Conservation (phyloP, 2,113 vertebrate species). For the Siphamia tubifer region DNA sequence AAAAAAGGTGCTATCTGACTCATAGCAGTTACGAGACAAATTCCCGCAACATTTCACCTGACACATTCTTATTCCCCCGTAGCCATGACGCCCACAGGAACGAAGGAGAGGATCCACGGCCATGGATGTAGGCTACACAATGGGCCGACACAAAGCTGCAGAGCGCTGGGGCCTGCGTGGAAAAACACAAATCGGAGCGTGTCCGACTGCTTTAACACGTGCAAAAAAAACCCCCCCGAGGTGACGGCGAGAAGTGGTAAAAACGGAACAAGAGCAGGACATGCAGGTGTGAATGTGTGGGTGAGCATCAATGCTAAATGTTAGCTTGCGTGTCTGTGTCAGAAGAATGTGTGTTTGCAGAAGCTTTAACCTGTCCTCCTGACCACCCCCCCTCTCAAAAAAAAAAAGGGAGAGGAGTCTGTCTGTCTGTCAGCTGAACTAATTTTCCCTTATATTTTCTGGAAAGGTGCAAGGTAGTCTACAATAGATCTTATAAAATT, state of each 20-base stretch:
- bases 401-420: too few relatives aligned
- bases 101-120: slow-evolving; percentile 8
- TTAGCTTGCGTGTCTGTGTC: not conserved
- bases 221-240: slow-evolving; percentile 6
- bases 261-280: slow-evolving; percentile 11
- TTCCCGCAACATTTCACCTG: slow-evolving; percentile 46
- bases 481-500: too few relatives aligned
- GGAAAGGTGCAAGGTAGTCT: too few relatives aligned
- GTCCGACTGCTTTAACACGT: slow-evolving; percentile 16
- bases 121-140: slow-evolving; percentile 23
- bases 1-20: slow-evolving; percentile 55
- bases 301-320: not conserved
- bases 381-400: too few relatives aligned
- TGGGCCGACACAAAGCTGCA: slow-evolving; percentile 1
- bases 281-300: not conserved
- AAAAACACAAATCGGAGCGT: slow-evolving; percentile 9
- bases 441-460: too few relatives aligned
- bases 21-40: slow-evolving; percentile 56
- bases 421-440: too few relatives aligned
- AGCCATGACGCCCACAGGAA: slow-evolving; percentile 32
- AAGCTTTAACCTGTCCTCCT: slow-evolving; percentile 5
- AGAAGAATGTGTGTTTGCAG: not conserved
- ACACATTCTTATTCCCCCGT: slow-evolving; percentile 51
- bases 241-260: slow-evolving; percentile 15
- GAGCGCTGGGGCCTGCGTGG: not conserved